Base-by-base conservation (phyloP, 64 coral and sea anemone species). In the Catalaphyllia jardinei region DNA sequence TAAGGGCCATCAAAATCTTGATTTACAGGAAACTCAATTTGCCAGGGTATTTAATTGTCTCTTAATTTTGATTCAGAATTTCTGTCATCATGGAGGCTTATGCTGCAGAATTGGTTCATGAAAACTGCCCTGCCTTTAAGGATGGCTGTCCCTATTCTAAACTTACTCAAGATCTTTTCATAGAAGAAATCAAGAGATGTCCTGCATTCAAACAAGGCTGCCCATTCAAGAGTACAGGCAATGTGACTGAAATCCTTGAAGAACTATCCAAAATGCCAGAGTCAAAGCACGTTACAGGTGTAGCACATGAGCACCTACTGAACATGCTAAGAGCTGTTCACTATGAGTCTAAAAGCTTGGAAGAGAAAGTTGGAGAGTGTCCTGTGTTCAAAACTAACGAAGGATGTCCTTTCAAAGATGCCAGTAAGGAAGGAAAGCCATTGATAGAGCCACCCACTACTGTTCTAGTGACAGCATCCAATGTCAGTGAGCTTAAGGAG, bases 111-210 rank as follows among this genome's bases (percentile, higher is more conserved):
- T 11, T 71, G 14, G 18, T 96, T 14, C 81, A 90, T 28, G 91
- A 96, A 3, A 49, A 86, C 24, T 96, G 94, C 71, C 94, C 94
- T 54, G 94, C 92, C 3, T 96, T 96, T 67, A 93, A 80, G 28
- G 87, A 96, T 42, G 94, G 94, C 35, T 96, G 94, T 60, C 94
- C 94, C 18, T 96, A 88, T 38, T 67, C 67, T n/a, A 96, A 90
- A 59, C 42, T 91, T 38, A 86, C 75, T 61, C 74, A 93, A 31
- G 88, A 93, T 13, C 39, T 85, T 72, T 78, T 86, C 27, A 74
- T 80, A 12, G 84, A 90, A 42, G 94, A 89, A 67, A 22, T 82
- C 65, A 61, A 93, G 76, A 93, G 93, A 75, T 96, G 94, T 65
- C 94, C 94, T 62, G 91, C 89, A 35, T 96, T 96, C 60, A 61